Evolutionary conservation across 37 sponge, comb jelly and placozoan genomes (phyloP).

Genomic region (Cladorhizidae sp.): DNA sequence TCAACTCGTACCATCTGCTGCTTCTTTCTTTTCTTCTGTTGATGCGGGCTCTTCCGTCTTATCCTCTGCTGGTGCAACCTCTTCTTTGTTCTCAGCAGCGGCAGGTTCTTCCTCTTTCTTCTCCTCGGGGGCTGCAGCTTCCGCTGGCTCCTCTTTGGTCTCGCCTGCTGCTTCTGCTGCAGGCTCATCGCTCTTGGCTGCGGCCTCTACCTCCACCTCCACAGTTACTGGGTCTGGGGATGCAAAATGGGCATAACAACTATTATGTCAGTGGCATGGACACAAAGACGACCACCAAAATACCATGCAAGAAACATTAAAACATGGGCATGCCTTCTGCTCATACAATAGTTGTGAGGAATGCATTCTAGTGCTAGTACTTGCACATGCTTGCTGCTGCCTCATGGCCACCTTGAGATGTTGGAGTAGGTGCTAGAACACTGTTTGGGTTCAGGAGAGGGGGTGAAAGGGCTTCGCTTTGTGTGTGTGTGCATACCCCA

Average conservation of each 20-base stretch:
- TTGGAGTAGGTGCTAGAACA: too few species aligned
- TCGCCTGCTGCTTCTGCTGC: neutral
- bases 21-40: neutral
- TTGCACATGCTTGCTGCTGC: too few species aligned
- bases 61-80: slow-evolving; percentile 3
- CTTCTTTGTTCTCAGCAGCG: slow-evolving; percentile 3
- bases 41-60: slow-evolving; percentile 1
- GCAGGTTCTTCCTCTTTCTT: slow-evolving; percentile 13
- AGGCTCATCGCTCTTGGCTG: neutral
- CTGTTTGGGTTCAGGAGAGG: too few species aligned
- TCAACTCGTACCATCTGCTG: too few species aligned
- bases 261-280: slow-evolving; percentile 27
- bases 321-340: neutral
- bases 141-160: neutral
- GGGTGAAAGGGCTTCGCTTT: too few species aligned
- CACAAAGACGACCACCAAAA: slow-evolving; percentile 30
- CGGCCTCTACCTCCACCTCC: slow-evolving; percentile 17
- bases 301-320: too few species aligned
- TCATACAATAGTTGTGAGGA: neutral
- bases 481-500: too few species aligned
- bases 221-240: slow-evolving; percentile 15
- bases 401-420: too few species aligned
- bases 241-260: slow-evolving; percentile 5
- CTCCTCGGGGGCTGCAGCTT: slow-evolving; percentile 3
- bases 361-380: too few species aligned